Conservation (phyloP, 2,888 invertebrate species). For the Rotaria socialis region DNA sequence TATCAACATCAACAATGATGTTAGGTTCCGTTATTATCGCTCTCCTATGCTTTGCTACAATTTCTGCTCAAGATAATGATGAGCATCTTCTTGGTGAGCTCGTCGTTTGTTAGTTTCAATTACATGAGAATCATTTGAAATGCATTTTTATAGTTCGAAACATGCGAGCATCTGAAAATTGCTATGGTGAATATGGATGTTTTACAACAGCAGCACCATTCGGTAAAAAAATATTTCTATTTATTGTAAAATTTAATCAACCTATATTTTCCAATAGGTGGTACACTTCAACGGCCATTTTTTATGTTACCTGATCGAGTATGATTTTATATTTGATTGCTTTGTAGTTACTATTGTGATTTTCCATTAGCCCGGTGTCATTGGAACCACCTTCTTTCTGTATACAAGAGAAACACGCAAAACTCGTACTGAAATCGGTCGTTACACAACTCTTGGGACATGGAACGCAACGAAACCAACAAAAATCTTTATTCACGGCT, state of each 20-base stretch:
- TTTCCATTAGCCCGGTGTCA: neutral
- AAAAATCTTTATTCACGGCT: constrained; percentile 45
- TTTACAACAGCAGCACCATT: constrained; percentile 28
- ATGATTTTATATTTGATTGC: neutral
- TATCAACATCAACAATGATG: neutral
- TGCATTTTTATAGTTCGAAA: neutral
- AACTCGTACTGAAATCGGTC: neutral
- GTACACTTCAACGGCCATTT: constrained; percentile 30
- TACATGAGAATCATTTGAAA: too few species aligned
- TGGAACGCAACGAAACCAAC: constrained; percentile 1
- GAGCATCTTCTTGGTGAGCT: neutral
- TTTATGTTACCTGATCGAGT: constrained; percentile 4
- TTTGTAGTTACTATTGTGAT: neutral
- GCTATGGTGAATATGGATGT: constrained; percentile 36
- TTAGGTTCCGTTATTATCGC: neutral
- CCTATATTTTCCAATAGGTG: neutral
- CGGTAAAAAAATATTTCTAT: neutral
- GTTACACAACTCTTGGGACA: neutral
- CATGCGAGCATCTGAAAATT: neutral
- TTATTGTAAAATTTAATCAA: neutral
- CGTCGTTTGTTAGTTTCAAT: neutral
- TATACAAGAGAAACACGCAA: neutral
- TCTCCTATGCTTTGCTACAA: neutral
- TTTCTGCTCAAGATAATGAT: neutral
- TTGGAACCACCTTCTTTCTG: neutral